Conservation (phyloP, 2,888 invertebrate genomes). For the Agrochola lota region DNA sequence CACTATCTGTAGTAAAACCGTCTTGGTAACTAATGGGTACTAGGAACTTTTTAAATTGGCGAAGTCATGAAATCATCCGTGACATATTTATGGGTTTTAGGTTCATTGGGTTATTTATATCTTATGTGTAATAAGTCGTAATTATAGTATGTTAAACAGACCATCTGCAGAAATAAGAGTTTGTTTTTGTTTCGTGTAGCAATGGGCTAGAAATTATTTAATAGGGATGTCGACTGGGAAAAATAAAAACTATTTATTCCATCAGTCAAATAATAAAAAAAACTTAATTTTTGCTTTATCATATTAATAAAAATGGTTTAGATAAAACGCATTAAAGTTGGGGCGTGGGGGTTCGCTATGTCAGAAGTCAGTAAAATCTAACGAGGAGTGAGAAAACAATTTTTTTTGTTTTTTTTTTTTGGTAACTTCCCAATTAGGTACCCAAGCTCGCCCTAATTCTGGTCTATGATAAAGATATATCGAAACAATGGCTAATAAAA, state of each 20-base stretch:
- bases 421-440: neutral
- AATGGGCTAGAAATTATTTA: neutral
- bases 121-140: neutral
- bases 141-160: neutral
- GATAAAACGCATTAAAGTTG: too few relatives aligned
- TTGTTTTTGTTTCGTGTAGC: neutral
- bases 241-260: too few relatives aligned
- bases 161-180: neutral
- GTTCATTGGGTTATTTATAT: neutral
- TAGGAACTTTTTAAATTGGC: slow-evolving; percentile 26
- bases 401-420: too few relatives aligned
- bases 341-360: too few relatives aligned
- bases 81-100: neutral
- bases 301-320: too few relatives aligned
- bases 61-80: neutral
- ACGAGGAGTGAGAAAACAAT: too few relatives aligned
- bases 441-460: neutral
- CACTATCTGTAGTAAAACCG: slow-evolving; percentile 31
- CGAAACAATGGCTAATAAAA: neutral
- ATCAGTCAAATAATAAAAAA: too few relatives aligned
- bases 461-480: neutral
- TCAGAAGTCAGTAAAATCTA: too few relatives aligned
- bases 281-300: too few relatives aligned
- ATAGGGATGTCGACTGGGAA: too few relatives aligned
- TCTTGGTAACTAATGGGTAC: neutral